Evolutionary conservation across 35 echinoderm and acorn worm genomes (phyloP).

Genomic region (Diadema setosum): DNA sequence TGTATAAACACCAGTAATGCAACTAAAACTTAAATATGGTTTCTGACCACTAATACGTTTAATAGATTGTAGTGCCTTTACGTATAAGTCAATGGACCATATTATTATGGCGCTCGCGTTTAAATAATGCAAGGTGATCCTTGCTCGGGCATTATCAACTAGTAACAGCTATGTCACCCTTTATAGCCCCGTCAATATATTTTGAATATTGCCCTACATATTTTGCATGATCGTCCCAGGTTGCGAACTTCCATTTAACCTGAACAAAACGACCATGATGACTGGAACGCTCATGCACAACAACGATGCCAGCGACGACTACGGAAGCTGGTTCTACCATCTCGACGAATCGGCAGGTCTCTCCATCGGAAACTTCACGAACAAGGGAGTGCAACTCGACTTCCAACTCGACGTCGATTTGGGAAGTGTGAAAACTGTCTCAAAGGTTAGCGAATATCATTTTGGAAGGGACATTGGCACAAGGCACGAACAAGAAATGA

Average conservation of each 20-base stretch:
- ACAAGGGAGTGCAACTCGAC: constrained; percentile 11
- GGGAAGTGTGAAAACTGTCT: constrained; percentile 13
- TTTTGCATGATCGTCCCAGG: no score
- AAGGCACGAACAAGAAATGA: not conserved
- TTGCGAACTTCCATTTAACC: constrained; percentile 34
- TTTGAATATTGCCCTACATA: no score
- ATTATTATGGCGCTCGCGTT: no score
- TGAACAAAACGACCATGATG: constrained; percentile 47
- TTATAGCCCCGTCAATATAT: no score
- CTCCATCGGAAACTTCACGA: constrained; percentile 48
- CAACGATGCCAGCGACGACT: constrained; percentile 46
- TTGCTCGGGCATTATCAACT: no score
- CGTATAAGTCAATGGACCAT: no score
- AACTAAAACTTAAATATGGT: no score
- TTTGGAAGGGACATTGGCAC: not conserved
- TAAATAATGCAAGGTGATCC: no score
- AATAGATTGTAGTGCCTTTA: no score
- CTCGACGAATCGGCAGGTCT: constrained; percentile 31
- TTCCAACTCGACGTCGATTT: constrained; percentile 58
- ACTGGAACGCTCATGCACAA: constrained; percentile 56
- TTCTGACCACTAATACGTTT: no score
- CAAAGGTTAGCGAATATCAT: not conserved
- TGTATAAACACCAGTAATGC: no score
- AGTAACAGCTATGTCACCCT: no score
- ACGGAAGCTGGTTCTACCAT: constrained; percentile 41